A percentile compares a stretch with the other conserved stretches of the same genome.
Evolutionary conservation across 2,113 vertebrate genomes (phyloP).

Genomic region (Odontesthes bonariensis): DNA sequence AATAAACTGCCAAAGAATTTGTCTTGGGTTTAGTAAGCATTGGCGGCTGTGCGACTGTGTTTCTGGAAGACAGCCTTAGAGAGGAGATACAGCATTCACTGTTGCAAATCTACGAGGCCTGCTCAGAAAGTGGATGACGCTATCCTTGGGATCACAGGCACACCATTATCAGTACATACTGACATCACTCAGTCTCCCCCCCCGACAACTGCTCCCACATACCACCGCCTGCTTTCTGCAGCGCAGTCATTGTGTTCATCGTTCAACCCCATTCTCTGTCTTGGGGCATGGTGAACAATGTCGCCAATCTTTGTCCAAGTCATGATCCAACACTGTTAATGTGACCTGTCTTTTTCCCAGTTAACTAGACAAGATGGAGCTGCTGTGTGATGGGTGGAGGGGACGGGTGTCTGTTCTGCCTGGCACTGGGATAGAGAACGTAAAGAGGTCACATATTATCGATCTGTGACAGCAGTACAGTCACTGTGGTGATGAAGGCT

Average conservation of each 20-base stretch:
- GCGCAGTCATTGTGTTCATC: conserved; percentile 63
- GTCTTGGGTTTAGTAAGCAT: too few species aligned
- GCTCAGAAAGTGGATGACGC: conserved; percentile 61
- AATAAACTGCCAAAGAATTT: too few species aligned
- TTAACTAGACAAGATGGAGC: conserved; percentile 42
- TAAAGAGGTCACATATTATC: conserved; percentile 21
- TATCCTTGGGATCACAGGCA: conserved; percentile 69
- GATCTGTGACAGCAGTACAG: conserved; percentile 24
- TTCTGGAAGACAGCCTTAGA: background rate
- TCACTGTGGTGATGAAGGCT: conserved; percentile 27
- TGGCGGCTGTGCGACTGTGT: too few species aligned
- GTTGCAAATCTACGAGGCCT: conserved; percentile 11
- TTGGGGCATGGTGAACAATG: conserved; percentile 53
- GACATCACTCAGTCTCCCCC: conserved; percentile 71
- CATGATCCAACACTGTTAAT: conserved; percentile 60
- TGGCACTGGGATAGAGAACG: conserved; percentile 40
- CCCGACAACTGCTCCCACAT: conserved; percentile 29
- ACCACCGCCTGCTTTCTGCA: conserved; percentile 40
- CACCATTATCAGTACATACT: conserved; percentile 67
- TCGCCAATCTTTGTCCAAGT: conserved; percentile 62
- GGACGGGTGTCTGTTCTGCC: conserved; percentile 37
- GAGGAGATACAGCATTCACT: conserved; percentile 9
- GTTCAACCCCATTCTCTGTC: conserved; percentile 68
- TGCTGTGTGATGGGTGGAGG: conserved; percentile 29
- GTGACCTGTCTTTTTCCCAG: conserved; percentile 47